Evolutionary conservation across 1,140 invertebrate genomes (phyloP).

Genomic region (Subanguina moxae): DNA sequence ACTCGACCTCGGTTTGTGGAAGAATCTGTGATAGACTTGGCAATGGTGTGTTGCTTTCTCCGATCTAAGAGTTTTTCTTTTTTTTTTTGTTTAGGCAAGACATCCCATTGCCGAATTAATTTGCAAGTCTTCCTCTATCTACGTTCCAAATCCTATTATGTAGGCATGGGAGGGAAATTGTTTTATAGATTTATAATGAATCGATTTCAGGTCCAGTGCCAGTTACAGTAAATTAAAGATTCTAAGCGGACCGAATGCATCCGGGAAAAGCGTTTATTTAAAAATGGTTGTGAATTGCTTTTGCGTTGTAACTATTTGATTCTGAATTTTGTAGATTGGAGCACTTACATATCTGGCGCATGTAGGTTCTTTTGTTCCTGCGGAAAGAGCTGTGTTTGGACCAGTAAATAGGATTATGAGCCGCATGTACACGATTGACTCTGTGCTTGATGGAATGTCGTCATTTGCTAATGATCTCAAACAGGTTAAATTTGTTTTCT

Average conservation of each 20-base stretch:
- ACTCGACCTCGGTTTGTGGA: slow-evolving; percentile 49
- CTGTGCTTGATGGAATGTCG: slow-evolving; percentile 74
- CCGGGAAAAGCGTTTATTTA: slow-evolving; percentile 85
- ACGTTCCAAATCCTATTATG: slow-evolving; percentile 52
- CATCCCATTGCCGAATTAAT: slow-evolving; percentile 50
- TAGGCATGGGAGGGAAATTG: neutral
- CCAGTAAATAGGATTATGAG: slow-evolving; percentile 72
- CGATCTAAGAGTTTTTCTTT: too few relatives aligned
- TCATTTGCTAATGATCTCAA: slow-evolving; percentile 78
- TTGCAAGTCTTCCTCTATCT: slow-evolving; percentile 15
- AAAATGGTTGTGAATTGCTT: slow-evolving; percentile 67
- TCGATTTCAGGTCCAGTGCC: slow-evolving; percentile 25
- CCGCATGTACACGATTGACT: slow-evolving; percentile 71
- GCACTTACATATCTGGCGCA: slow-evolving; percentile 78
- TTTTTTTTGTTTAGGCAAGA: slow-evolving; percentile 11
- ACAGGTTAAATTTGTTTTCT: slow-evolving; percentile 66
- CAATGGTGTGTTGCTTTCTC: neutral
- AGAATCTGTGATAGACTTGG: slow-evolving; percentile 47
- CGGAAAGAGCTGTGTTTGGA: slow-evolving; percentile 70
- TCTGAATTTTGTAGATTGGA: slow-evolving; percentile 61
- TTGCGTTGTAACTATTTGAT: neutral
- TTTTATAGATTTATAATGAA: slow-evolving; percentile 4
- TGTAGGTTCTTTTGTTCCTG: slow-evolving; percentile 82
- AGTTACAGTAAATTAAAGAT: slow-evolving; percentile 69
- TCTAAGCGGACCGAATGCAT: slow-evolving; percentile 80